phyloP scores from a whole-genome alignment of 2,113 vertebrate genomes.

The Trematomus loennbergii region DNA sequence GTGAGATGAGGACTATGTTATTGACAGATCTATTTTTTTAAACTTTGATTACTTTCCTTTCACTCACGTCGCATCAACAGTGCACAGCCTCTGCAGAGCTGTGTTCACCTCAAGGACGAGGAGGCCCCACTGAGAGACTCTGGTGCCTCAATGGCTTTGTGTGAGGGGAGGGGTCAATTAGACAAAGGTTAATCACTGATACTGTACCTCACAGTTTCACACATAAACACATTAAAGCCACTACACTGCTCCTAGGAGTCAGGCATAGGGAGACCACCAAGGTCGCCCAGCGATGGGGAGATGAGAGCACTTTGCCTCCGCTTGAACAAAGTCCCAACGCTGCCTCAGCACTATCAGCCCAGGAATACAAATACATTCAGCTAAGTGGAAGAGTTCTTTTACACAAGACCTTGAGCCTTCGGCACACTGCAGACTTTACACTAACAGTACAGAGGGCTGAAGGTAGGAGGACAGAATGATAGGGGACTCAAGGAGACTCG shows the following conservation, averaged over 20 bases:
- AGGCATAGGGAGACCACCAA: constrained; percentile 51
- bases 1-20: constrained; percentile 28
- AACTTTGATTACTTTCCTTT: constrained; percentile 19
- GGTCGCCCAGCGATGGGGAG: constrained; percentile 52
- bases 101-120: constrained; percentile 41
- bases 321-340: constrained; percentile 49
- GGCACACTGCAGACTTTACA: constrained; percentile 46
- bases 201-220: constrained; percentile 1
- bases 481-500: constrained; percentile 18
- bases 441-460: constrained; percentile 31
- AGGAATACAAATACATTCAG: constrained; percentile 60
- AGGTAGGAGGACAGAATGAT: constrained; percentile 39
- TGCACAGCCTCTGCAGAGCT: constrained; percentile 9
- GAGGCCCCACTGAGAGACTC: constrained; percentile 12
- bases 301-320: constrained; percentile 60
- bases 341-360: constrained; percentile 64
- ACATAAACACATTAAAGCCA: constrained; percentile 22
- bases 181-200: constrained; percentile 43
- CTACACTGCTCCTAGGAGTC: constrained; percentile 30
- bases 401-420: constrained; percentile 71
- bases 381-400: constrained; percentile 65
- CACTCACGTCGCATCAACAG: background rate
- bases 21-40: constrained; percentile 25
- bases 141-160: constrained; percentile 4
- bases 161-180: constrained; percentile 39